Conservation (phyloP, 2,113 vertebrate species). For the Aegypius monachus region DNA sequence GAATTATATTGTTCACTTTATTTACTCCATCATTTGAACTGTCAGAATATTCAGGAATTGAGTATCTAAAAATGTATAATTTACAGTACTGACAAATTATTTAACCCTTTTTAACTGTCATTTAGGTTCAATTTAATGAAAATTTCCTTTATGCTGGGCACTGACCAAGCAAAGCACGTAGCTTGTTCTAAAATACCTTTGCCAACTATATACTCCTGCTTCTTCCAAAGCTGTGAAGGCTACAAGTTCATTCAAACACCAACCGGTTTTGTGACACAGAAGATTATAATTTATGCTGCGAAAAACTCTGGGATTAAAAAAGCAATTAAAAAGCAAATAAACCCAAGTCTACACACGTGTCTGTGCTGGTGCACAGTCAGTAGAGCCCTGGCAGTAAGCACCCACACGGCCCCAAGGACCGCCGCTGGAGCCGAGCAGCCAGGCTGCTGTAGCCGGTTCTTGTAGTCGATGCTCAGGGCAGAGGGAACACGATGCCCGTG, state of each 20-base stretch:
- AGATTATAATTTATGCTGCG: not conserved
- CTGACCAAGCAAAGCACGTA: not conserved
- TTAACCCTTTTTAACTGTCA: not conserved
- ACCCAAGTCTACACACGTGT: not conserved
- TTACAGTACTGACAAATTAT: not conserved
- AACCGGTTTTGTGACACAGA: not conserved
- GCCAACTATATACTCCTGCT: not conserved
- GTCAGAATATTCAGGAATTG: not conserved
- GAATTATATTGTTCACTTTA: not conserved
- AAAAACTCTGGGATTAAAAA: not conserved
- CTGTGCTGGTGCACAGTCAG: not conserved
- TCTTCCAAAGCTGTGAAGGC: not conserved
- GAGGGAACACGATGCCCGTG: fast-evolving
- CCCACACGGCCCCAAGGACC: too few species aligned
- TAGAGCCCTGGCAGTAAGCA: not conserved
- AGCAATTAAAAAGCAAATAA: not conserved
- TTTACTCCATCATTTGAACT: not conserved
- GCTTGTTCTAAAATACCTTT: not conserved
- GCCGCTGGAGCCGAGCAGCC: not conserved
- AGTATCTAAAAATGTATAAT: not conserved
- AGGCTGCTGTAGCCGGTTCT: not conserved
- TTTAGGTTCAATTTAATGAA: not conserved
- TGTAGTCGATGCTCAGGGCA: not conserved
- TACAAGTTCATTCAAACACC: not conserved
- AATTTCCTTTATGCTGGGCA: not conserved